phyloP scores from a whole-genome alignment of 2,113 vertebrate genomes.

The Speoplatyrhinus poulsoni region DNA sequence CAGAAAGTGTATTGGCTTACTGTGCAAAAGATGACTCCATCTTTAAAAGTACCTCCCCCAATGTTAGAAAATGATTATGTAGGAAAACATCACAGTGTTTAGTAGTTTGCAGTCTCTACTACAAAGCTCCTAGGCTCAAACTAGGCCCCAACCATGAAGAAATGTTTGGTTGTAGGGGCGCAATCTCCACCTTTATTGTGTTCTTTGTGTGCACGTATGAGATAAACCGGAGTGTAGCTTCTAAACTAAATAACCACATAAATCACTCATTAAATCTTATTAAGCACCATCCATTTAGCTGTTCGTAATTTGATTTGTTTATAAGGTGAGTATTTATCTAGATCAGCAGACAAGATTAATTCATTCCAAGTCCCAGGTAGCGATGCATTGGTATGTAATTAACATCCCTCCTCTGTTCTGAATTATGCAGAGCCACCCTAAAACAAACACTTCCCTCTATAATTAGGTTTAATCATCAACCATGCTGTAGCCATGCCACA shows the following conservation, averaged over 20 bases:
- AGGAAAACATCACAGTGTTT: too few species aligned
- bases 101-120: too few species aligned
- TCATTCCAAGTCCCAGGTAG: conserved; percentile 12
- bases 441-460: conserved; percentile 35
- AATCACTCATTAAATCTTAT: conserved; percentile 42
- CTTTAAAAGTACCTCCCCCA: too few species aligned
- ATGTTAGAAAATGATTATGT: too few species aligned
- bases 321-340: neutral
- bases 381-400: conserved; percentile 23
- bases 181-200: neutral
- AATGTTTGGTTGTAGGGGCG: neutral
- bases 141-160: neutral
- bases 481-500: conserved; percentile 27
- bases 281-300: conserved; percentile 28
- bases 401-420: conserved; percentile 11
- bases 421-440: conserved; percentile 22
- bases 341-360: conserved; percentile 13
- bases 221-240: neutral
- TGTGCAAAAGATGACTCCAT: too few species aligned
- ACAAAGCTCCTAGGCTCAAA: too few species aligned
- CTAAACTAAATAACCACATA: neutral
- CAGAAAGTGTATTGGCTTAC: too few species aligned
- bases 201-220: neutral
- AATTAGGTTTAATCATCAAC: conserved; percentile 45
- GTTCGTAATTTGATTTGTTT: conserved; percentile 16